Base-by-base conservation (phyloP, 2,113 vertebrate species). In the Crotalus horridus region DNA sequence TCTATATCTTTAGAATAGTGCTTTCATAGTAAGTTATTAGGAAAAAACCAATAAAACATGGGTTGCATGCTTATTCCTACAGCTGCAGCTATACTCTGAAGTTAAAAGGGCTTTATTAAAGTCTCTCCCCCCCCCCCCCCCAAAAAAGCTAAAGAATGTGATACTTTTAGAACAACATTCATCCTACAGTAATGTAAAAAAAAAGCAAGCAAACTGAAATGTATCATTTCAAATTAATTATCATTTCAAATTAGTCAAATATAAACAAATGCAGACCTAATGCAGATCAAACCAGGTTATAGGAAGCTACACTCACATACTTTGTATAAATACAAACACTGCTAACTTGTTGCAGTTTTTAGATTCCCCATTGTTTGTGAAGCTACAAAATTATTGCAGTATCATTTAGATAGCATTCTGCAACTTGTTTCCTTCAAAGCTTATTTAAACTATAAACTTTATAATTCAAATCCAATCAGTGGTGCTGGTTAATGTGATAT, bases 281-380 rank as follows among this genome's bases (percentile, higher is more conserved):
- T 69, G 13, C 64, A 69, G 6, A 69, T 69, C 64, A 69, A 81
- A 43, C 7, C 33, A 43, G n/a, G 39, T 15, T 74, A 26, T 51
- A 93, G 26, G 23, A 94, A 93, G 93, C 4, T 39, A 33, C 10
- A 87, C 55, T 21, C 33, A 21, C 17, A 43, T 81, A 21, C 29
- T 69, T 29, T 69, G 29, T 39, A 81, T 43, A 81, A 81, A 93
- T 92, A 94, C 91, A 94, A 95, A 88, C 93, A 93, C 87, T 95
- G 93, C 33, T 88, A 93, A 95, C 88, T 88, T 85, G 51, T 92
- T 94, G 88, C 89, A n/a, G 1, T 29, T 26, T 86, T 92, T 95
- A 92, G 95, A 53, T 91, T 95, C 94, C 93, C 93, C 94, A 89
- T 91, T 64, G 61, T 88, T 48, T 87, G 15, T 12, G 10, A 89